Evolutionary conservation across 2,113 vertebrate species (phyloP).

Genomic region (Nothobranchius kuhntae): DNA sequence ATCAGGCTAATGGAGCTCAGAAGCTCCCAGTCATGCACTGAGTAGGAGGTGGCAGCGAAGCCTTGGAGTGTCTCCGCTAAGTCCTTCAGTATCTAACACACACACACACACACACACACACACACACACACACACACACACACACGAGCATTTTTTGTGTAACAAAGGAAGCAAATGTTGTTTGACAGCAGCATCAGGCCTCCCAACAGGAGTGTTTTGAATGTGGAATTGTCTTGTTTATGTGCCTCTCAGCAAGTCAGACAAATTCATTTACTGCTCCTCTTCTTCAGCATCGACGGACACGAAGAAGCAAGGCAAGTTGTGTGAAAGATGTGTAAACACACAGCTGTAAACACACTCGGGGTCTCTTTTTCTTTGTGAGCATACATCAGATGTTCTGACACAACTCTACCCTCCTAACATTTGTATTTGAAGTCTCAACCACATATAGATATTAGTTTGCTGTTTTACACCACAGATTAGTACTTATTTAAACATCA

Average conservation of each 20-base stretch:
- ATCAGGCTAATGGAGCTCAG: constrained; percentile 72
- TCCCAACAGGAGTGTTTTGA: constrained; percentile 37
- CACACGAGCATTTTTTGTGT: constrained; percentile 27
- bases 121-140: constrained; percentile 23
- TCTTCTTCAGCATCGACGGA: constrained; percentile 11
- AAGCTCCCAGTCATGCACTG: constrained; percentile 88
- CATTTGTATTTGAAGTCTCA: too few relatives aligned
- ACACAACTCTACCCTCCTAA: too few relatives aligned
- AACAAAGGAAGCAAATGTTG: constrained; percentile 69
- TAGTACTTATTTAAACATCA: too few relatives aligned
- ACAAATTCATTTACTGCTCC: constrained; percentile 41
- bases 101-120: constrained; percentile 19
- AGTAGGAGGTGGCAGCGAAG: constrained; percentile 89
- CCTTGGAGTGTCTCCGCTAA: constrained; percentile 84
- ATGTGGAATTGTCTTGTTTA: constrained; percentile 48
- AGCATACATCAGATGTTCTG: constrained; percentile 17
- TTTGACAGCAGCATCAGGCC: constrained; percentile 52
- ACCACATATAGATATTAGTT: too few relatives aligned
- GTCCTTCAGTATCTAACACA: constrained; percentile 29
- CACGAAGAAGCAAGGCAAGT: not conserved
- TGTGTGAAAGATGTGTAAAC: not conserved
- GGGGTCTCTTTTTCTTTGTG: constrained; percentile 3
- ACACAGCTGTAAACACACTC: not conserved
- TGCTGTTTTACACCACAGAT: too few relatives aligned
- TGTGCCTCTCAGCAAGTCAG: constrained; percentile 17